phyloP scores from a whole-genome alignment of 1,140 invertebrate species.

The Panagrolaimus sp. region DNA sequence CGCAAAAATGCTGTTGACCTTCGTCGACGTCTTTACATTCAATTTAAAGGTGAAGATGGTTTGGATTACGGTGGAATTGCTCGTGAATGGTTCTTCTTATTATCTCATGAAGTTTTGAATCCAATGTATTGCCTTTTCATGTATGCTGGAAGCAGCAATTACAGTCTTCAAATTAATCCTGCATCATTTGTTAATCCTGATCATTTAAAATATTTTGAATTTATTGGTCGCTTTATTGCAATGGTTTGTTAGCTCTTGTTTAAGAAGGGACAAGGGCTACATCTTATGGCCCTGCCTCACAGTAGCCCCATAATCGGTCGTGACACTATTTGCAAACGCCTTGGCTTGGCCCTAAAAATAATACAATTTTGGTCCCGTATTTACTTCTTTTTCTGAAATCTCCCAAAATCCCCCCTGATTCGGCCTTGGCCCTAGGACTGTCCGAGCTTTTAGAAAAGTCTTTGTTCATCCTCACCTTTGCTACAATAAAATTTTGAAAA shows the following conservation, averaged over 20 bases:
- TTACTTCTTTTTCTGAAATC: too few species aligned
- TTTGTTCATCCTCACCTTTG: too few species aligned
- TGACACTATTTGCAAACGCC: too few species aligned
- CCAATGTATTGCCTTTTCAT: constrained; percentile 99
- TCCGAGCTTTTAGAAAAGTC: too few species aligned
- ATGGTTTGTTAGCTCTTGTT: constrained; percentile 80
- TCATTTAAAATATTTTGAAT: constrained; percentile 96
- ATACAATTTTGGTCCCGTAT: too few species aligned
- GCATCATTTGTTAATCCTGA: constrained; percentile 98
- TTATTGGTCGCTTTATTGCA: constrained; percentile 96
- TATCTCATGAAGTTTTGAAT: constrained; percentile 98
- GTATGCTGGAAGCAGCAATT: constrained; percentile 97
- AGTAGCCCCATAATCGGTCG: too few species aligned
- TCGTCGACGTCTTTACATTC: constrained; percentile 87
- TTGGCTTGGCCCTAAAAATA: too few species aligned
- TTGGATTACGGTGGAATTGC: constrained; percentile 97
- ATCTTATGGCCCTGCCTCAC: too few species aligned
- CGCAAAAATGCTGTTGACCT: constrained; percentile 90
- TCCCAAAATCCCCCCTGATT: too few species aligned
- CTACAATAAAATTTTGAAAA: too few species aligned
- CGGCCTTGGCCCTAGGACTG: too few species aligned
- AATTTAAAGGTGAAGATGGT: constrained; percentile 94
- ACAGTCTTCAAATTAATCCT: constrained; percentile 96
- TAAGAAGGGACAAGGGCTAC: too few species aligned
- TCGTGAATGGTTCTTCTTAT: constrained; percentile 96